Evolutionary conservation across 2,113 vertebrate species (phyloP).

Genomic region (Prochilodus magdalenae): DNA sequence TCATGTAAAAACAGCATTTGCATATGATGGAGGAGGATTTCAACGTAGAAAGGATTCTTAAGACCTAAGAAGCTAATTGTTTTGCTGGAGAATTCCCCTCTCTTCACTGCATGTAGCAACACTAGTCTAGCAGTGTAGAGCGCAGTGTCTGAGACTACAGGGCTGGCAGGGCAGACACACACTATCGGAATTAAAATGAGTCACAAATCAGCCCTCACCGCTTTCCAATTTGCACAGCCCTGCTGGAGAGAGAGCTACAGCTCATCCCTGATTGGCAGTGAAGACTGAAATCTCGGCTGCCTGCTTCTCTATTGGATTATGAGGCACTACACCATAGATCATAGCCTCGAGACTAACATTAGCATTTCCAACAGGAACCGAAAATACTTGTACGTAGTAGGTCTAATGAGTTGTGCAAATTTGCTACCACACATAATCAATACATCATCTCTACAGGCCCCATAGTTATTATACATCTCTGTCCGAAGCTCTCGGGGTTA

Average conservation of each 20-base stretch:
- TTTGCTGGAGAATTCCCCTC: constrained; percentile 34
- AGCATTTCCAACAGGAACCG: constrained; percentile 13
- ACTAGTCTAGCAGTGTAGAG: constrained; percentile 32
- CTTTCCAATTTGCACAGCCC: constrained; percentile 47
- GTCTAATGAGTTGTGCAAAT: constrained; percentile 30
- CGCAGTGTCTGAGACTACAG: constrained; percentile 13
- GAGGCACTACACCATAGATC: constrained; percentile 21
- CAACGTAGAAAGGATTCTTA: constrained; percentile 48
- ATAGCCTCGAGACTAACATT: constrained; percentile 30
- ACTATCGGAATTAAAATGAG: constrained; percentile 55
- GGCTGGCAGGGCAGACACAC: constrained; percentile 33
- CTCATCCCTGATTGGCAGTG: constrained; percentile 45
- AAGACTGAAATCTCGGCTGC: constrained; percentile 28
- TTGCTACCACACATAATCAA: constrained; percentile 25
- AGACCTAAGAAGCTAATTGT: constrained; percentile 43
- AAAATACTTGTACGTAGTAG: constrained; percentile 24
- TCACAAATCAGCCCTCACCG: constrained; percentile 46
- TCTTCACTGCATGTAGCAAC: constrained; percentile 37
- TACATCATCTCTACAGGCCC: constrained; percentile 24
- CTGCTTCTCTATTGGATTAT: constrained; percentile 44
- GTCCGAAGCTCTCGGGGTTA: constrained; percentile 34
- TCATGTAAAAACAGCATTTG: constrained; percentile 76
- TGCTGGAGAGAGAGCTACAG: constrained; percentile 23
- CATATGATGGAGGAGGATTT: constrained; percentile 66
- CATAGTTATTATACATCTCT: constrained; percentile 6